phyloP scores from a whole-genome alignment of 1,140 invertebrate genomes.

The Papilio polytes region DNA sequence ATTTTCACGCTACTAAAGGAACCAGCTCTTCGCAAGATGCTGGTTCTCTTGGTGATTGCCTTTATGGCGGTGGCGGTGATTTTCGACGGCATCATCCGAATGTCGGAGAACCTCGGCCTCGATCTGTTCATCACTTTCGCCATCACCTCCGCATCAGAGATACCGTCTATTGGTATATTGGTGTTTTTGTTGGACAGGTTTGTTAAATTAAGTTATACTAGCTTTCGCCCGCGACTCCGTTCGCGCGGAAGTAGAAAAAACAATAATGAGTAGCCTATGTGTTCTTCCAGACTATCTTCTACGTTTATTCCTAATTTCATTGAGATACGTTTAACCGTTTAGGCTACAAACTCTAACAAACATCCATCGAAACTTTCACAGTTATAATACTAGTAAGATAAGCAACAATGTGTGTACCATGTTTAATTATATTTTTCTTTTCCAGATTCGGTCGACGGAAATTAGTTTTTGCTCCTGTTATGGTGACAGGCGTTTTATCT shows the following conservation, averaged over 20 bases:
- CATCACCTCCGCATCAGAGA: constrained; percentile 63
- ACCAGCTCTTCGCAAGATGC: constrained; percentile 48
- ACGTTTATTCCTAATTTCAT: too few relatives aligned
- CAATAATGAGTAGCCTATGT: too few relatives aligned
- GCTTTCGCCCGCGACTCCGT: too few relatives aligned
- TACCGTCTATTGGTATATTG: constrained; percentile 57
- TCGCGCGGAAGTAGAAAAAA: too few relatives aligned
- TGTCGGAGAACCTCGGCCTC: constrained; percentile 67
- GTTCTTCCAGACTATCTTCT: too few relatives aligned
- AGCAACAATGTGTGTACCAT: not conserved
- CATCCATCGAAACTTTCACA: too few relatives aligned
- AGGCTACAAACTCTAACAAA: too few relatives aligned
- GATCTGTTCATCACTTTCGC: constrained; percentile 76
- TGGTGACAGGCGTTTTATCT: constrained; percentile 49
- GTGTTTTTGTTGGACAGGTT: constrained; percentile 63
- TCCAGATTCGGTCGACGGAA: constrained; percentile 56
- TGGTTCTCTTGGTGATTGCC: constrained; percentile 55
- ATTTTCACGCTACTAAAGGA: constrained; percentile 52
- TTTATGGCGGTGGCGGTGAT: constrained; percentile 66
- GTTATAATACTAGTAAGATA: too few relatives aligned
- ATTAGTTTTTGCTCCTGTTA: constrained; percentile 53
- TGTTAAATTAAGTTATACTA: not conserved
- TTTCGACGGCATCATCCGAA: constrained; percentile 70
- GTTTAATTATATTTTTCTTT: constrained; percentile 18
- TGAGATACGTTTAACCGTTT: too few relatives aligned